Conservation (phyloP, 2,113 vertebrate genomes). For the Anser brachyrhynchus region DNA sequence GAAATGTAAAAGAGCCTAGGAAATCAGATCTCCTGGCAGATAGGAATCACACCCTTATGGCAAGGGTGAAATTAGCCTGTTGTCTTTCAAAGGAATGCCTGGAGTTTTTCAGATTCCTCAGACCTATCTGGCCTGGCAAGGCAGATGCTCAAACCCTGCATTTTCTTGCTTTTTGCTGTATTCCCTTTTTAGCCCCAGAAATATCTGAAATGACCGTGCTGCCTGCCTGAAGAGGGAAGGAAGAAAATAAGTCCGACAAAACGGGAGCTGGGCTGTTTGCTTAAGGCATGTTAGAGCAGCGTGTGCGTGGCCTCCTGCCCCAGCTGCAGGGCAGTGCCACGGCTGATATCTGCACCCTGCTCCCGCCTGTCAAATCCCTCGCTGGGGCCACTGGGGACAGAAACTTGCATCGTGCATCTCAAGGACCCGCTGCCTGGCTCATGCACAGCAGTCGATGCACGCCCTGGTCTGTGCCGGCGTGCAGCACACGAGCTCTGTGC, state of each 20-base stretch:
- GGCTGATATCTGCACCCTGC: not conserved
- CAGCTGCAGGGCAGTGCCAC: not conserved
- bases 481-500: not conserved
- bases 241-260: constrained; percentile 48
- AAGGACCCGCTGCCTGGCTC: not conserved
- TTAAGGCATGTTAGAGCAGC: not conserved
- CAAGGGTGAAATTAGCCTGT: not conserved
- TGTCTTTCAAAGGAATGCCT: not conserved
- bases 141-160: not conserved
- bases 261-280: constrained; percentile 2
- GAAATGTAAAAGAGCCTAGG: not conserved
- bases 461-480: not conserved
- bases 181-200: constrained; percentile 21
- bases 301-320: not conserved
- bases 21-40: not conserved
- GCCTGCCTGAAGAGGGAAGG: constrained; percentile 28
- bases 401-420: no score
- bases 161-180: not conserved
- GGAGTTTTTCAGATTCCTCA: not conserved
- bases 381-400: not conserved
- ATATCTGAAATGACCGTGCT: constrained; percentile 31
- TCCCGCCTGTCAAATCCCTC: not conserved
- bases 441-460: rapidly evolving
- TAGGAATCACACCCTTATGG: not conserved
- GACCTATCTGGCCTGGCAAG: not conserved